Evolutionary conservation across 2,113 vertebrate genomes (phyloP).

Genomic region (Spea multiplicata): DNA sequence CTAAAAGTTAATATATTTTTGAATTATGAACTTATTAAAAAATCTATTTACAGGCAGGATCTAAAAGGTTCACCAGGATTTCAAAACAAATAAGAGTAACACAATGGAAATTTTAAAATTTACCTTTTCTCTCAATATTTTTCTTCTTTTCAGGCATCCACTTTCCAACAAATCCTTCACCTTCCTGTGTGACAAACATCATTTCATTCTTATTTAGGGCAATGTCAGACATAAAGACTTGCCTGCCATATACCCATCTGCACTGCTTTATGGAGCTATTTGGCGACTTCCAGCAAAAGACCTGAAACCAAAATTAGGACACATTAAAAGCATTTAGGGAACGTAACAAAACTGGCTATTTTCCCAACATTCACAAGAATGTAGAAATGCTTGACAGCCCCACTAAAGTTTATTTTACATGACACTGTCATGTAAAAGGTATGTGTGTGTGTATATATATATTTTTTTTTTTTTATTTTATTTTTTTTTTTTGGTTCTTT

Average conservation of each 20-base stretch:
- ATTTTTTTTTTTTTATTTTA: no score
- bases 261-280: slow-evolving; percentile 81
- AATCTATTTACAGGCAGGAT: slow-evolving; percentile 8
- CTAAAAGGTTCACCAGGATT: neutral
- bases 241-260: slow-evolving; percentile 89
- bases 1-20: neutral
- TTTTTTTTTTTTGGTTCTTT: no score
- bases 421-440: no score
- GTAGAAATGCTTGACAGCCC: no score
- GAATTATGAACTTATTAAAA: neutral
- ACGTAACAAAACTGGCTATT: no score
- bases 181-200: slow-evolving; percentile 90
- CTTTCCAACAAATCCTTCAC: slow-evolving; percentile 89
- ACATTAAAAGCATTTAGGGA: neutral
- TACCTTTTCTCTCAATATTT: slow-evolving; percentile 85
- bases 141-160: slow-evolving; percentile 86
- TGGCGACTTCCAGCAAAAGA: slow-evolving; percentile 88
- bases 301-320: slow-evolving; percentile 62
- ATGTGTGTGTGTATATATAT: no score
- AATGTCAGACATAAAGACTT: slow-evolving; percentile 92
- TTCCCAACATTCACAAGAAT: no score
- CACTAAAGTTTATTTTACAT: no score
- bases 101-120: slow-evolving; percentile 16
- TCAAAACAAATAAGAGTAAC: neutral
- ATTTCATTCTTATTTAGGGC: slow-evolving; percentile 83